A percentile compares a stretch with the other conserved stretches of the same genome.
phyloP scores from a whole-genome alignment of 2,113 vertebrate species.

The Glaucomys volans region DNA sequence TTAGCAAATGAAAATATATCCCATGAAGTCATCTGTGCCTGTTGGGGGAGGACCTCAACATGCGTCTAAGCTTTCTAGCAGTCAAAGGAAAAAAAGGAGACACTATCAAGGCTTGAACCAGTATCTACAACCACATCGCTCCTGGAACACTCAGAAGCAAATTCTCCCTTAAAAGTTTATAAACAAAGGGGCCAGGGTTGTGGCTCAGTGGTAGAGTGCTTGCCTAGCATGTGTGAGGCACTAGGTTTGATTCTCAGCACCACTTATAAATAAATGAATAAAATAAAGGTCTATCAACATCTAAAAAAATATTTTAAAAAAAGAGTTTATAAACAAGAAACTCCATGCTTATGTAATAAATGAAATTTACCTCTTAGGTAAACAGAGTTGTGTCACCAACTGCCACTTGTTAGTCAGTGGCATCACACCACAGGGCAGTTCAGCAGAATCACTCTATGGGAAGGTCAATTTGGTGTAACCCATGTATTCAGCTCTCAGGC shows the following conservation, averaged over 20 bases:
- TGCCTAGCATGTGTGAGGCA: no score
- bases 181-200: neutral
- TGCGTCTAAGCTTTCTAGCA: neutral
- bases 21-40: neutral
- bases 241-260: no score
- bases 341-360: neutral
- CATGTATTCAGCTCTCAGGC: neutral
- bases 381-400: neutral
- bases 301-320: no score
- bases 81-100: neutral
- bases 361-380: neutral
- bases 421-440: neutral
- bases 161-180: neutral
- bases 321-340: neutral
- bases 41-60: neutral
- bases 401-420: neutral
- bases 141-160: neutral
- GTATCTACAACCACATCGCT: neutral
- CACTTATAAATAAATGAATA: no score
- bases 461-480: neutral
- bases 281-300: no score
- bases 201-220: no score
- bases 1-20: slow-evolving; percentile 23
- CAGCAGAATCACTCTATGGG: neutral
- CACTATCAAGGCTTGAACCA: neutral